Base-by-base conservation (phyloP, 1,140 invertebrate genomes). In the Gryllus bimaculatus region DNA sequence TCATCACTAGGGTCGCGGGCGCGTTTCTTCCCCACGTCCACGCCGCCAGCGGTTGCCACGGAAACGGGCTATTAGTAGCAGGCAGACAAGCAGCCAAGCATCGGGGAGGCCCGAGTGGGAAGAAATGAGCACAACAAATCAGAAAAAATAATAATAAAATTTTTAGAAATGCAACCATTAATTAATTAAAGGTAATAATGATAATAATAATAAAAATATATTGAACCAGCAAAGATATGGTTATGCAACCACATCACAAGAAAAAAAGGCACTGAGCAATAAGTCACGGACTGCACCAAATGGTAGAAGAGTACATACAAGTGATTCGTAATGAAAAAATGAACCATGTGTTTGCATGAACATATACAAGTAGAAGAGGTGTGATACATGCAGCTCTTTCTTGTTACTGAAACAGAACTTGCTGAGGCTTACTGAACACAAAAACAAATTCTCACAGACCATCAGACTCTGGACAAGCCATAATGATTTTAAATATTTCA, bases 1-100 rank as follows among this genome's bases (percentile, higher is more conserved):
- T 95, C 94, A 89, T 93, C 93, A 86, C 88, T 90, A 89, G 91
- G 90, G 89, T 93, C 92, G 88, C 92, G 91, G 88, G 91, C 90
- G 88, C 92, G 91, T 91, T 95, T 95, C 93, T 95, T 94, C 90
- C 93, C 93, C 87, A 93, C 90, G 89, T 92, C 91, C 86, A 90
- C 88, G 84, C 86, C 84, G 84, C 87, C 87, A 86, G 88, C 88
- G 84, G 85, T 86, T 86, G 90, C 89, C 82, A 85, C 85, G 82
- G 86, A 79, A 77, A 81, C 86, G 85, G 86, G 85, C 87, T 88
- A 88, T 88, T 88, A 88, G 87, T 87, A 86, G 86, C 85, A 86
- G 83, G 82, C 82, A 82, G 79, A 82, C 83, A 83, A 84, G 81
- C 81, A 82, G 83, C 84, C 85, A 87, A 86, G 85, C 85, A 84